Evolutionary conservation across 1,140 invertebrate genomes (phyloP).

Genomic region (Dendroctonus ponderosae): DNA sequence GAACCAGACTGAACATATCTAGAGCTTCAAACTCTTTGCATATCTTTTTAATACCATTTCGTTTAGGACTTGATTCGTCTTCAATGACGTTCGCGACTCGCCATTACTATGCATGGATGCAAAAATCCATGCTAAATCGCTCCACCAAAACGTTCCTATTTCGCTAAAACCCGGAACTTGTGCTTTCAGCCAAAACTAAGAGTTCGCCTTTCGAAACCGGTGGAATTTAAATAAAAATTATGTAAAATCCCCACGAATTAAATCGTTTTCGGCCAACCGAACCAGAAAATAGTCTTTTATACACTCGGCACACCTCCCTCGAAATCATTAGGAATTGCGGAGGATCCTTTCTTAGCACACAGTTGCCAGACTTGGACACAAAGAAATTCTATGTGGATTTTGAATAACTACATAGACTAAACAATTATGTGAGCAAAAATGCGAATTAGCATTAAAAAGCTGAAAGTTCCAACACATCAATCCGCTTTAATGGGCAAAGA

Average conservation of each 20-base stretch:
- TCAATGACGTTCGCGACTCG: too few species aligned
- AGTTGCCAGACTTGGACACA: conserved; percentile 10
- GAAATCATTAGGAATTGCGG: conserved; percentile 22
- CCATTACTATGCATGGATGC: too few species aligned
- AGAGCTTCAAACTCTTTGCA: too few species aligned
- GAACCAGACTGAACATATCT: too few species aligned
- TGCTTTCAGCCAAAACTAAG: neutral
- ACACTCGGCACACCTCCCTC: conserved; percentile 30
- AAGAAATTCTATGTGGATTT: too few species aligned
- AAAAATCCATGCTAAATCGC: neutral
- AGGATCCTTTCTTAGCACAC: conserved; percentile 13
- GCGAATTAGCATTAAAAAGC: too few species aligned
- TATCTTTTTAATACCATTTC: too few species aligned
- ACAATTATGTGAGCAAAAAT: too few species aligned
- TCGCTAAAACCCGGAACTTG: neutral
- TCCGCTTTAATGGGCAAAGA: too few species aligned
- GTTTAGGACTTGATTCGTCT: too few species aligned
- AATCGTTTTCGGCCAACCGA: conserved; percentile 34
- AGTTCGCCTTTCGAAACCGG: neutral
- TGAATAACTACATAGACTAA: too few species aligned
- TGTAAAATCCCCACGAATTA: conserved; percentile 31
- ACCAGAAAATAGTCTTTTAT: conserved; percentile 36
- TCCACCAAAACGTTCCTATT: neutral
- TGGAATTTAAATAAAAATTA: conserved; percentile 33
- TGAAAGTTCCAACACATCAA: too few species aligned